Base-by-base conservation (phyloP, 2,888 invertebrate species). In the Micoletzkya japonica region DNA sequence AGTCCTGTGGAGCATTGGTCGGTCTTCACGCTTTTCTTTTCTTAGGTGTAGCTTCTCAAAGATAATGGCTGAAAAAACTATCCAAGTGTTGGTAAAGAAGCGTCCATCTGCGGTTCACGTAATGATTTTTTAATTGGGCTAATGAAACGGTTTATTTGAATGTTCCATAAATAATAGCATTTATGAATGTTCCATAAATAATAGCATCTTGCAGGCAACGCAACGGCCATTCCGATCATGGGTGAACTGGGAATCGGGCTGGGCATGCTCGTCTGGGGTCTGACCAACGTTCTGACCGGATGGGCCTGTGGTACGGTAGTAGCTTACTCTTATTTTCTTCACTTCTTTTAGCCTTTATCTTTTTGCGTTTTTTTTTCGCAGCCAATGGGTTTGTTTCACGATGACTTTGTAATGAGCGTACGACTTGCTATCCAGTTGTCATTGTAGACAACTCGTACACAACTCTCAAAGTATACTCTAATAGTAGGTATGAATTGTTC, bases 191-290 rank as follows among this genome's bases (percentile, higher is more conserved):
- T 39, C 17, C 6, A 10, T 17, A 39, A 39, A 10, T 39, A 39
- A 28, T 36, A 20, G 6, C 10, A n/a, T 24, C 28, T 7, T 72
- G 17, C 79, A 86, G 88, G 87, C n/a, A 88, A 88, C 78, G 78
- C 87, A 30, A 87, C 86, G 70, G 87, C 87, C 0, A 86, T 88
- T 1, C 87, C 87, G 0, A 87, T 89, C 70, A 86, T 88, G 73
- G 76, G 74, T 36, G 70, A 73, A 24, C 72, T 80, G 20, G 79
- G 79, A 37, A 77, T 80, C 57, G 79, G 79, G 57, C 80, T 88
- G 72, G 88, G 88, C 17, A 75, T 88, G 67, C 86, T 88, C 66
- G 85, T 89, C 36, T 88, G 88, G 88, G 87, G 86, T 32, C 84
- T 86, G 50, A 82, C 86, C 70, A 88, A 87, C 74, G 83, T 83